A percentile compares a stretch with the other conserved stretches of the same genome.
These are phyloP conservation scores for Lophochroa leadbeateri DNA, from an alignment of 2,113 vertebrate genomes.

Conservation along the genomic window DNA sequence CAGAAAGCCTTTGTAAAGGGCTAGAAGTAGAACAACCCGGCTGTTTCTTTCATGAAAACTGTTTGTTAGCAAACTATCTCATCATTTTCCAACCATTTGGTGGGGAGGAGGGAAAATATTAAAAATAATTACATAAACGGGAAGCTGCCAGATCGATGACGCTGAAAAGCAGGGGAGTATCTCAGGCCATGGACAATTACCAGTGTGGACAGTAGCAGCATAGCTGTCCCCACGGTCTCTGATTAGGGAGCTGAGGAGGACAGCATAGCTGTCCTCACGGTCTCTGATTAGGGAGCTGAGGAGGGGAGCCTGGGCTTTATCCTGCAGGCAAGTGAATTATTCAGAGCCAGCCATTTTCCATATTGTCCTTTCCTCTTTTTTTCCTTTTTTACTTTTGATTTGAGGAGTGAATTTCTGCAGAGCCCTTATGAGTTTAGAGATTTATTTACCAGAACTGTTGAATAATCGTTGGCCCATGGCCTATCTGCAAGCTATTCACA, in stretches of 20 bases:
- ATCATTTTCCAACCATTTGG: slow-evolving; percentile 17
- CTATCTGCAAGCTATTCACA: fast-evolving
- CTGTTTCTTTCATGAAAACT: slow-evolving; percentile 43
- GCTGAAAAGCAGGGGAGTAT: neutral
- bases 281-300: neutral
- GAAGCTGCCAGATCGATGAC: neutral
- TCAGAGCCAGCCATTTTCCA: neutral
- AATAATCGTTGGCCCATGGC: neutral
- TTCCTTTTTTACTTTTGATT: neutral
- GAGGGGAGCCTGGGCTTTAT: neutral
- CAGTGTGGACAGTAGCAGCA: neutral
- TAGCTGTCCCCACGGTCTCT: neutral
- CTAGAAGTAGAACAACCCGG: neutral
- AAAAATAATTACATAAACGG: neutral
- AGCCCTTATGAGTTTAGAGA: neutral
- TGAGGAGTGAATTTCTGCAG: neutral
- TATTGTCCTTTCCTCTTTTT: neutral
- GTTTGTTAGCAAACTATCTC: slow-evolving; percentile 50
- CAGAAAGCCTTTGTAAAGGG: slow-evolving; percentile 40
- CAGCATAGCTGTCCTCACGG: neutral
- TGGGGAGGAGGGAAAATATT: neutral
- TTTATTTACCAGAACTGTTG: neutral
- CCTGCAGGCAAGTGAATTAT: neutral
- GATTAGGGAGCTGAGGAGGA: neutral
- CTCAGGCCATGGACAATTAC: neutral